Evolutionary conservation across 2,797 vertebrate species (phyloP).

Genomic region (Lophotriccus pileatus): DNA sequence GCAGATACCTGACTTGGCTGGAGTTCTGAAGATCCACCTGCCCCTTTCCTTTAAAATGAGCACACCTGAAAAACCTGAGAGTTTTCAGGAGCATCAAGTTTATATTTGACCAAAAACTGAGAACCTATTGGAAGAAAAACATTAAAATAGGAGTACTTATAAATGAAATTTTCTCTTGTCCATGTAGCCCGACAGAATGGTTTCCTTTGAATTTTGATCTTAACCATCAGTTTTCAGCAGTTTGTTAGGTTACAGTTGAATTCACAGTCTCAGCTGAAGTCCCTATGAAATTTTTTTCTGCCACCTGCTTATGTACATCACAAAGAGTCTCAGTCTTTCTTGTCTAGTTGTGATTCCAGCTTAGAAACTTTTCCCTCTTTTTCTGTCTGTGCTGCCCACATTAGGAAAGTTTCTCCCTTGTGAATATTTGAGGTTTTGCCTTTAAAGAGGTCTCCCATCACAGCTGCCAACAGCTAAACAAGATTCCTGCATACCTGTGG

Average conservation of each 20-base stretch:
- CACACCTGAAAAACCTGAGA: not conserved
- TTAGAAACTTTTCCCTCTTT: not conserved
- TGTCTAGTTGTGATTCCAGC: not conserved
- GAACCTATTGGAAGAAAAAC: not conserved
- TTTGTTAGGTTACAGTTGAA: not conserved
- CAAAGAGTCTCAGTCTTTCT: not conserved
- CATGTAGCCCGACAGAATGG: not conserved
- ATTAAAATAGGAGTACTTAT: not conserved
- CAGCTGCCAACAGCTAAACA: not conserved
- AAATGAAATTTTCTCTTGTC: not conserved
- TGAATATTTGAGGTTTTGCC: not conserved
- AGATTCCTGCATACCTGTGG: not conserved
- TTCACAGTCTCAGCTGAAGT: not conserved
- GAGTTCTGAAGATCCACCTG: not conserved
- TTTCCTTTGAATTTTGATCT: not conserved
- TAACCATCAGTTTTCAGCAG: not conserved
- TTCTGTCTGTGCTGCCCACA: not conserved
- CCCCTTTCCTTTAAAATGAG: not conserved
- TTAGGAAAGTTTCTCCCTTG: not conserved
- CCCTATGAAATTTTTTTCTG: not conserved
- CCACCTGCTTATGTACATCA: not conserved
- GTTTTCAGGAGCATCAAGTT: not conserved
- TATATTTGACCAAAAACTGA: not conserved
- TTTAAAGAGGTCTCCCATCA: not conserved
- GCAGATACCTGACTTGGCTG: not conserved